A percentile compares a stretch with the other conserved stretches of the same genome.
These are phyloP conservation scores for Oryzias melastigma DNA, from an alignment of 2,113 vertebrate species.

Conservation along the genomic window DNA sequence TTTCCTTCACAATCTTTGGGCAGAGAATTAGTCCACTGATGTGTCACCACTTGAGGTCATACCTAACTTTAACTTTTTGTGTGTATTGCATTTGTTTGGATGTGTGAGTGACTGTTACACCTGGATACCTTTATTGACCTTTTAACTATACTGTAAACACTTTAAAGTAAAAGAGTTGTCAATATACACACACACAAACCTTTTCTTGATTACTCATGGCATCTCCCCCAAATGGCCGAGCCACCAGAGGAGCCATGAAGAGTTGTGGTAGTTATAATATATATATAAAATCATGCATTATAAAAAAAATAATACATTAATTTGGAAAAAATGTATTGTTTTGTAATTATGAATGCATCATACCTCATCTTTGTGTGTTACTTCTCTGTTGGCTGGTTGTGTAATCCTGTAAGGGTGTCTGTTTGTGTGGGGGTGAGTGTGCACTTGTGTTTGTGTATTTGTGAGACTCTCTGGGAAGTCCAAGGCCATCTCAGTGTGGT, in stretches of 20 bases:
- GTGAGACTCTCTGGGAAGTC: slow-evolving; percentile 50
- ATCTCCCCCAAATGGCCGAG: slow-evolving; percentile 47
- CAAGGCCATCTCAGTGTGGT: slow-evolving; percentile 68
- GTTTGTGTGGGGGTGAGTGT: slow-evolving; percentile 27
- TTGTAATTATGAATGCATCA: slow-evolving; percentile 5
- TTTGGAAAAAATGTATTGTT: background rate
- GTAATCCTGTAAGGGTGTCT: slow-evolving; percentile 6
- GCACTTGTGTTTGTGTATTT: slow-evolving; percentile 10
- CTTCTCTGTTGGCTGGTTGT: slow-evolving; percentile 1
- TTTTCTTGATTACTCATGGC: slow-evolving; percentile 56
- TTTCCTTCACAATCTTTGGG: slow-evolving; percentile 24
- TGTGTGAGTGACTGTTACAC: slow-evolving; percentile 11
- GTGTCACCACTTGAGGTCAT: slow-evolving; percentile 15
- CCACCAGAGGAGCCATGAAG: slow-evolving; percentile 37
- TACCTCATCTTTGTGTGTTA: background rate
- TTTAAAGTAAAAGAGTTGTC: slow-evolving; percentile 63
- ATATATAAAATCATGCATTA: slow-evolving; percentile 3
- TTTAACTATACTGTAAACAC: slow-evolving; percentile 47
- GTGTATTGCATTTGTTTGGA: background rate
- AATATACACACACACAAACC: slow-evolving; percentile 45
- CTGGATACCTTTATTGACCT: slow-evolving; percentile 37
- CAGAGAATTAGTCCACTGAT: slow-evolving; percentile 35
- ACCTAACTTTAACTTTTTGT: slow-evolving; percentile 20
- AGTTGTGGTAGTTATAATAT: slow-evolving; percentile 38
- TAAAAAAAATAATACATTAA: too few relatives aligned